Evolutionary conservation across 1,140 invertebrate genomes (phyloP).

Genomic region (Colletes gigas): DNA sequence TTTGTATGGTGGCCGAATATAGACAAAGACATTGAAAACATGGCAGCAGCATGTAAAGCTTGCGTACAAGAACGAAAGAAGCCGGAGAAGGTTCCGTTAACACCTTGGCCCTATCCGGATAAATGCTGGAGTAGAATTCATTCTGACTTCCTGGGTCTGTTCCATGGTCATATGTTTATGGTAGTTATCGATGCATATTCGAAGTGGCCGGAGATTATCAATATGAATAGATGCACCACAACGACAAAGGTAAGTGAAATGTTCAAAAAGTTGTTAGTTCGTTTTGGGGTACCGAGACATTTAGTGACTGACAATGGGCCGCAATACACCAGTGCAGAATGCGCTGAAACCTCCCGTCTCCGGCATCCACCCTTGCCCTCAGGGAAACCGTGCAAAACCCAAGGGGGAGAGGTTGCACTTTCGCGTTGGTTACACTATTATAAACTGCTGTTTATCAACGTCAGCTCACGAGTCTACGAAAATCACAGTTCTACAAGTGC

Average conservation of each 20-base stretch:
- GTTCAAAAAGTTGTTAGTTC: background rate
- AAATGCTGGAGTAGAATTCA: background rate
- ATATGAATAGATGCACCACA: background rate
- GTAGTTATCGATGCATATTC: background rate
- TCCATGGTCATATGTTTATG: background rate
- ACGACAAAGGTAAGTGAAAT: background rate
- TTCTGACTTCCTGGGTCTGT: too few species aligned
- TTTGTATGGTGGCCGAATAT: too few species aligned
- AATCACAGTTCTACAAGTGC: too few species aligned
- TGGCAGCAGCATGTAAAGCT: background rate
- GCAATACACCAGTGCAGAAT: background rate
- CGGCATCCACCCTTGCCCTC: too few species aligned
- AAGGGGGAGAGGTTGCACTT: too few species aligned
- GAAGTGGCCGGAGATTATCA: background rate
- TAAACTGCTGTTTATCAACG: too few species aligned
- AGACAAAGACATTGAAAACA: too few species aligned
- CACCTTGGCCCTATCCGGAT: background rate
- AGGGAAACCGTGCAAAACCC: too few species aligned
- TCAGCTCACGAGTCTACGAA: too few species aligned
- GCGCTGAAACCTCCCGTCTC: too few species aligned
- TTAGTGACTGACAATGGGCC: background rate
- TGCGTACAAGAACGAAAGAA: background rate
- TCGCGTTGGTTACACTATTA: too few species aligned
- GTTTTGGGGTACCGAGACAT: background rate
- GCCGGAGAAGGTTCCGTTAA: background rate